Evolutionary conservation across 2,113 vertebrate species (phyloP).

Genomic region (Irena cyanogastra): DNA sequence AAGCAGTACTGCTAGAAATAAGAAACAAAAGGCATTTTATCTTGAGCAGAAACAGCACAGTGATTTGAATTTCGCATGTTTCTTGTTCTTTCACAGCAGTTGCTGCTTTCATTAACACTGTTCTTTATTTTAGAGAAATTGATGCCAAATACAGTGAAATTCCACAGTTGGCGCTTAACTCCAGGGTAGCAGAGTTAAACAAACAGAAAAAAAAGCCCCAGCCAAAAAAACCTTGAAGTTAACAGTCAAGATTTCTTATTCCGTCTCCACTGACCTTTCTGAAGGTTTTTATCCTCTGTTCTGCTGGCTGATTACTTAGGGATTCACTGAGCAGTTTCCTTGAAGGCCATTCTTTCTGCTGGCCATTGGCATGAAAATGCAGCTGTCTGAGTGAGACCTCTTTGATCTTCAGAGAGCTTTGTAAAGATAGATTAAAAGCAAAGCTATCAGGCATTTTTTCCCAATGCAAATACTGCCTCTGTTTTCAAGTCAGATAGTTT

Average conservation of each 20-base stretch:
- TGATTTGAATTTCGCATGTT: background rate
- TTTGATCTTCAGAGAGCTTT: conserved; percentile 71
- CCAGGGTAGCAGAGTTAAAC: background rate
- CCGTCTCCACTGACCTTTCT: conserved; percentile 37
- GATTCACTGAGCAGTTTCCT: conserved; percentile 61
- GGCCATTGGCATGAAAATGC: conserved; percentile 63
- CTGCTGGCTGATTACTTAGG: conserved; percentile 59
- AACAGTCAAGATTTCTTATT: background rate
- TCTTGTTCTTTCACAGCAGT: background rate
- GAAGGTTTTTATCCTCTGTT: conserved; percentile 39
- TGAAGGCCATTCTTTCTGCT: conserved; percentile 59
- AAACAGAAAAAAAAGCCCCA: background rate
- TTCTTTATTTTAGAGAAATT: background rate
- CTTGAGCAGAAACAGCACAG: background rate
- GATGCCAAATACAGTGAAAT: background rate
- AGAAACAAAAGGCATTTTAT: conserved; percentile 20
- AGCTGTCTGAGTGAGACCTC: conserved; percentile 48
- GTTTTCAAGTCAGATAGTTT: conserved; percentile 34
- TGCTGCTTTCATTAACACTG: conserved; percentile 2
- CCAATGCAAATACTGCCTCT: conserved; percentile 24
- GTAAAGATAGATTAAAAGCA: conserved; percentile 64
- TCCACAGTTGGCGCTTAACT: background rate
- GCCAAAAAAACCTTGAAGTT: background rate
- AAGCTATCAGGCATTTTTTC: conserved; percentile 47
- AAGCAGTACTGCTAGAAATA: conserved; percentile 7